Base-by-base conservation (phyloP, 2,797 vertebrate species). In the Crocodylus rhombifer region DNA sequence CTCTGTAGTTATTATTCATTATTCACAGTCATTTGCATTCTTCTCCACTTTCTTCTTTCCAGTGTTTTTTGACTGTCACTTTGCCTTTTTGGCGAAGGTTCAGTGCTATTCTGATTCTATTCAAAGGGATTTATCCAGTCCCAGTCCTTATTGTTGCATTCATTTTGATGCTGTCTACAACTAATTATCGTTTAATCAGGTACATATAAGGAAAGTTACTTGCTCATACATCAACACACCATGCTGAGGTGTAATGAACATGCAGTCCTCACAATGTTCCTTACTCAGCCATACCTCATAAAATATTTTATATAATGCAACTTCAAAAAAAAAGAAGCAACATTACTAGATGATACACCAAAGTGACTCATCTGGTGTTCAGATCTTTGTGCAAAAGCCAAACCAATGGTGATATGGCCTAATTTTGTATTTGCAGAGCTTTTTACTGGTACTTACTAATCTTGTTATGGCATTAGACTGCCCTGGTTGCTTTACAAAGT, bases 331-430 rank as follows among this genome's bases (percentile, higher is more conserved):
- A 76, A 76, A 77, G 62, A 90, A 51, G 42, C 42, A 51, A 69
- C 0, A 0, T 94, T 96, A 78, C 65, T 85, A 90, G 93, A 95
- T 95, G 95, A 93, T 10, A 0, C 76, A 95, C 76, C 7, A 16
- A 93, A 88, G 14, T 96, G 95, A 96, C 61, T 97, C 86, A 97
- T 92, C 84, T 91, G 76, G 79, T 94, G 90, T 92, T 30, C 64
- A 95, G 77, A 92, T 42, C 69, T 94, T 83, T 3, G 3, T 86
- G 81, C 55, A 86, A 92, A 93, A 90, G 23, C 69, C 91, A 90
- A 95, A 76, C 17, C 33, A 89, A 82, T 60, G 91, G 36, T 93
- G 14, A 87, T 84, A 84, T 93, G 92, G 95, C 76, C 85, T 88
- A 91, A 85, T 94, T 94, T 91, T 75, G 87, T 78, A 71, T 3